phyloP scores from a whole-genome alignment of 2,113 vertebrate species.

The Ceratotherium simum region DNA sequence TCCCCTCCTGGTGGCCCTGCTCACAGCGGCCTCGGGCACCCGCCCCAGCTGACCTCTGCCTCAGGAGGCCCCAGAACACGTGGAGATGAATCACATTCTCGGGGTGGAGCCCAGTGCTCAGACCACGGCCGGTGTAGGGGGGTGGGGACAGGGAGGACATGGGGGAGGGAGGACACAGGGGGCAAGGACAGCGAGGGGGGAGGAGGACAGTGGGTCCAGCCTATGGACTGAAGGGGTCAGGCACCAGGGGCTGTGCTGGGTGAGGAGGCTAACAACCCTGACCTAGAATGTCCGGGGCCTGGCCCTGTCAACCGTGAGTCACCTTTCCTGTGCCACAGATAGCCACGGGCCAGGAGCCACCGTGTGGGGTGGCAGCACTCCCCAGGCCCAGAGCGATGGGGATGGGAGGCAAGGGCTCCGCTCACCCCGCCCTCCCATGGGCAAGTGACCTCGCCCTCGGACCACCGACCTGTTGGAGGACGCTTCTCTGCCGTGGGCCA shows the following conservation, averaged over 20 bases:
- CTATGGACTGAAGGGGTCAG: no score
- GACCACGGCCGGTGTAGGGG: background rate
- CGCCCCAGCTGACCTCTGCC: background rate
- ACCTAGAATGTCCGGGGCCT: background rate
- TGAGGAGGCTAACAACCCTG: background rate
- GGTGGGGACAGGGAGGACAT: background rate
- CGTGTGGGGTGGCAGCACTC: no score
- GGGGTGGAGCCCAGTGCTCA: background rate
- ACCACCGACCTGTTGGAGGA: background rate
- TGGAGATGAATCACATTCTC: background rate
- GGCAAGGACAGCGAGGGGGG: background rate
- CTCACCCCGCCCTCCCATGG: rapidly evolving
- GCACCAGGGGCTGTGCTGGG: no score
- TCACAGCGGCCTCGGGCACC: background rate
- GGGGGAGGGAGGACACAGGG: background rate
- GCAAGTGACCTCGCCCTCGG: no score
- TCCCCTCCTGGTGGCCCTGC: background rate
- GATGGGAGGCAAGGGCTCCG: background rate
- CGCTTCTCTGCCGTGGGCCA: rapidly evolving
- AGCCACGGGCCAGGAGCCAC: background rate
- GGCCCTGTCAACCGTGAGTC: background rate
- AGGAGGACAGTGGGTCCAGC: no score
- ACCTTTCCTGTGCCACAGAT: background rate
- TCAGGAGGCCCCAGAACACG: background rate
- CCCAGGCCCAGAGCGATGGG: background rate